These are phyloP conservation scores for Halisarca cf. caerulea DNA, from an alignment of 37 sponge, comb jelly and placozoan genomes.

Conservation along the genomic window DNA sequence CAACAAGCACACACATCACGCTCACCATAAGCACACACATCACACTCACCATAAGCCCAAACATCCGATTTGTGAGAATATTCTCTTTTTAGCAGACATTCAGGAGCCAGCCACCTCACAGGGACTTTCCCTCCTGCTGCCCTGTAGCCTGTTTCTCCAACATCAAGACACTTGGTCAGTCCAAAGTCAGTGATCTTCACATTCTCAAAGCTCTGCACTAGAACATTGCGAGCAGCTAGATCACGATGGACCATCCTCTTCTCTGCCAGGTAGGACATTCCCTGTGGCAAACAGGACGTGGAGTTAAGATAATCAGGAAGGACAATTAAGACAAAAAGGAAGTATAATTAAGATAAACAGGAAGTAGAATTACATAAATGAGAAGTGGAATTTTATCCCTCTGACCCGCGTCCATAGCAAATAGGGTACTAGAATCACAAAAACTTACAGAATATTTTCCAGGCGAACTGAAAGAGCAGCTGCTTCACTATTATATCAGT, in stretches of 20 bases:
- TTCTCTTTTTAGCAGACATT: conserved; percentile 57
- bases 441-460: no score
- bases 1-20: no score
- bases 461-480: no score
- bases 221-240: conserved; percentile 89
- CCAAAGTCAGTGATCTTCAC: conserved; percentile 98
- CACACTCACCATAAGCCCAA: conserved; percentile 76
- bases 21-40: no score
- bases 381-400: no score
- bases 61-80: conserved; percentile 91
- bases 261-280: conserved; percentile 89
- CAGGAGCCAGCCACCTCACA: conserved; percentile 90
- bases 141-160: conserved; percentile 73
- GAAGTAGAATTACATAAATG: no score
- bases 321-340: no score
- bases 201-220: conserved; percentile 71
- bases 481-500: no score
- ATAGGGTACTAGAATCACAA: no score
- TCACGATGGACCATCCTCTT: conserved; percentile 88
- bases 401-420: no score
- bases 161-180: conserved; percentile 78
- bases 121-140: conserved; percentile 80
- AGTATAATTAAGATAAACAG: no score
- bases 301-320: no score
- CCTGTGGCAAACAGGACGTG: conserved; percentile 49